Evolutionary conservation across 1,140 invertebrate species (phyloP).

Genomic region (Ceratina calcarata): DNA sequence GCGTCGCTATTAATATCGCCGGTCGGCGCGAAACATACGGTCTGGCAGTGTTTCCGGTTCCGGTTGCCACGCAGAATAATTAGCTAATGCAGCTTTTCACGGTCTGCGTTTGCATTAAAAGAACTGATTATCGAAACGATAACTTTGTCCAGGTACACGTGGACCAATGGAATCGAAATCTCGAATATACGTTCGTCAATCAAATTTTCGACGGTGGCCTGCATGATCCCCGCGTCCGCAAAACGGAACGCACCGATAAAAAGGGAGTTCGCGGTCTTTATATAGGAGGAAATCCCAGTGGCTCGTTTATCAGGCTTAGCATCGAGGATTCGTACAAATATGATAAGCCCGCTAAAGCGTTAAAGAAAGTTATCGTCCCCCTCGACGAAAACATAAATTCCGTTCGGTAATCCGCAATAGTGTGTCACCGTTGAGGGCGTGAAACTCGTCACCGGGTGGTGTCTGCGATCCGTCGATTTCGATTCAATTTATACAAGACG

Average conservation of each 20-base stretch:
- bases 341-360: conserved; percentile 50
- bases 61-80: background rate
- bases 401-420: conserved; percentile 46
- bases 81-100: background rate
- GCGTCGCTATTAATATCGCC: conserved; percentile 22
- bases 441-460: background rate
- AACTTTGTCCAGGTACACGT: background rate
- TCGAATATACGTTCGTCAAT: background rate
- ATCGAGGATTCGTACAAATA: conserved; percentile 48
- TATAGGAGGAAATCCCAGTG: conserved; percentile 17
- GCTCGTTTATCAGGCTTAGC: conserved; percentile 61
- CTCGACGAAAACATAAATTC: conserved; percentile 48
- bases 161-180: background rate
- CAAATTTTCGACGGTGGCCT: background rate
- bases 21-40: background rate
- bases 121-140: background rate
- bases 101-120: background rate
- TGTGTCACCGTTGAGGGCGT: background rate
- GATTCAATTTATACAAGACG: conserved; percentile 49
- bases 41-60: no score
- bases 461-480: conserved; percentile 52
- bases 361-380: conserved; percentile 32
- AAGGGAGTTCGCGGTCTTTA: background rate
- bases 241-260: conserved; percentile 8
- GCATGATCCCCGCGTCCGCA: background rate